phyloP scores from a whole-genome alignment of 2,888 invertebrate genomes.

The Caenorhabditis sp. region DNA sequence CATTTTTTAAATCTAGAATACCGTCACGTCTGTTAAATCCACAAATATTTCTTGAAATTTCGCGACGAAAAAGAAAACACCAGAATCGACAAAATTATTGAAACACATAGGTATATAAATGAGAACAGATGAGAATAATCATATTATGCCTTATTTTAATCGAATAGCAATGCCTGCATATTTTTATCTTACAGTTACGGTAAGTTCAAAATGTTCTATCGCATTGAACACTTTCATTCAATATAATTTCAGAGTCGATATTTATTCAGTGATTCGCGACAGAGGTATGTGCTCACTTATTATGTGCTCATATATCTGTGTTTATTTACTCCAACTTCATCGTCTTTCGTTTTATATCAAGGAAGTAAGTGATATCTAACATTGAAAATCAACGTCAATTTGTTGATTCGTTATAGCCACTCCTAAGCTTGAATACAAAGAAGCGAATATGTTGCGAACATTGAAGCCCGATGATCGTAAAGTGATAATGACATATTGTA shows the following conservation, averaged over 20 bases:
- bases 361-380: constrained; percentile 30
- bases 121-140: constrained; percentile 3
- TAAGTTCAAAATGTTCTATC: not conserved
- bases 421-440: constrained; percentile 30
- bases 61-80: not conserved
- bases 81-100: not conserved
- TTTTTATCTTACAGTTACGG: not conserved
- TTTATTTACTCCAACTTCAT: constrained; percentile 29
- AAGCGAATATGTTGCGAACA: constrained; percentile 32
- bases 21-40: not conserved
- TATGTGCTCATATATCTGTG: constrained; percentile 32
- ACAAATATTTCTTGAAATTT: not conserved
- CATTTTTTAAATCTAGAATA: not conserved
- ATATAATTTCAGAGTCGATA: constrained; percentile 37
- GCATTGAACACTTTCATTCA: not conserved
- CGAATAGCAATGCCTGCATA: not conserved
- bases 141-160: not conserved
- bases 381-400: not conserved
- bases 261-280: constrained; percentile 43
- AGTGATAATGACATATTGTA: constrained; percentile 32
- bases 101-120: not conserved
- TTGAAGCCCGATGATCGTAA: constrained; percentile 32
- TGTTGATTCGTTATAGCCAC: constrained; percentile 34
- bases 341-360: constrained; percentile 35
- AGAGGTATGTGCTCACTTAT: constrained; percentile 33